A percentile compares a stretch with the other conserved stretches of the same genome.
These are phyloP conservation scores for Gallinago nigripennis DNA, from an alignment of 2,797 vertebrate species.

Conservation along the genomic window DNA sequence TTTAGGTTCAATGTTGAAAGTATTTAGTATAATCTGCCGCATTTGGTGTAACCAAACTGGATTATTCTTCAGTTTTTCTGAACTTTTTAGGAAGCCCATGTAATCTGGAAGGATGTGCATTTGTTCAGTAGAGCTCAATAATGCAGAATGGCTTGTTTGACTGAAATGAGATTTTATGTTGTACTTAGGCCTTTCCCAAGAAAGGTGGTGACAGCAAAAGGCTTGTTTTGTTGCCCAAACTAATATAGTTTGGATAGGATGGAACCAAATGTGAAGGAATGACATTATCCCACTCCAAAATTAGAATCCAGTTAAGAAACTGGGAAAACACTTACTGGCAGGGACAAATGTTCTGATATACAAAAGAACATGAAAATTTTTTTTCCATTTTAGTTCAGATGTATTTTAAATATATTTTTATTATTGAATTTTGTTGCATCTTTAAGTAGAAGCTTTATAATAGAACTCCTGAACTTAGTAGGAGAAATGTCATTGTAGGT, in stretches of 20 bases:
- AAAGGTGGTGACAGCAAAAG: neutral
- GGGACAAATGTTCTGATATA: neutral
- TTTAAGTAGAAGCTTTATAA: neutral
- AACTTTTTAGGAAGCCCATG: neutral
- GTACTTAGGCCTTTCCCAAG: neutral
- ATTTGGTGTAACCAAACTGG: neutral
- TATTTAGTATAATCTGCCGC: neutral
- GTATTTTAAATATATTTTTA: neutral
- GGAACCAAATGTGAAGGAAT: neutral
- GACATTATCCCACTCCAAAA: neutral
- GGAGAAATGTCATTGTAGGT: neutral
- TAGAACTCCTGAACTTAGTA: neutral
- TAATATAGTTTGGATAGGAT: neutral
- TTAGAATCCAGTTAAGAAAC: neutral
- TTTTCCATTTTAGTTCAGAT: neutral
- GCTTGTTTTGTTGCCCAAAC: neutral
- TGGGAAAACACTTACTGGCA: neutral
- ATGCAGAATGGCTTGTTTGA: neutral
- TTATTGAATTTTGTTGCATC: neutral
- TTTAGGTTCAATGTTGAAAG: neutral
- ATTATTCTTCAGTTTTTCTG: neutral
- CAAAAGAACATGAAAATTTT: neutral
- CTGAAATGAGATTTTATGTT: neutral
- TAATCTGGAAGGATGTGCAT: neutral
- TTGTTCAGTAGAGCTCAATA: neutral